phyloP scores from a whole-genome alignment of 92 coral and sea anemone genomes.

The Umimayanthus chanpuru region DNA sequence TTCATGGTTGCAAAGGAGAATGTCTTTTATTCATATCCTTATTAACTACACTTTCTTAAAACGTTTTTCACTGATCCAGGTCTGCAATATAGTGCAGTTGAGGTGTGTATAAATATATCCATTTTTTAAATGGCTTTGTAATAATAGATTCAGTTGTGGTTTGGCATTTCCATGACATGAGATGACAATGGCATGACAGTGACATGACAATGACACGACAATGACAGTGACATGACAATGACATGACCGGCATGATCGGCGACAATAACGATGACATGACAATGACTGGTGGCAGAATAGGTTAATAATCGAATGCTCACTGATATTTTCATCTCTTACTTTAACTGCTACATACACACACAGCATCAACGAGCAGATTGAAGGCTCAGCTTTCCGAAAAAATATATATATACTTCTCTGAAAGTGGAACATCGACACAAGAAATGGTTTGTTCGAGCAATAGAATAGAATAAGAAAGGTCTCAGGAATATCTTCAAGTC shows the following conservation, averaged over 20 bases:
- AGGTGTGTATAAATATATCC: background rate
- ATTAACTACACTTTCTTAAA: background rate
- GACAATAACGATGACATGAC: background rate
- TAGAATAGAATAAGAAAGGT: background rate
- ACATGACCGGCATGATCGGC: too few relatives aligned
- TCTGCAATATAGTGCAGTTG: background rate
- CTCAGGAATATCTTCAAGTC: background rate
- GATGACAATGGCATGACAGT: too few relatives aligned
- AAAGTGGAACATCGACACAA: background rate
- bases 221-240: too few relatives aligned
- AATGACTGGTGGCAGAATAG: too few relatives aligned
- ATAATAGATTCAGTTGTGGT: background rate
- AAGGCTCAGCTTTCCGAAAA: background rate
- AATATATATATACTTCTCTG: too few relatives aligned
- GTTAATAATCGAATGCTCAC: background rate
- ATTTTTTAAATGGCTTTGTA: background rate
- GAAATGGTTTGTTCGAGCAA: background rate
- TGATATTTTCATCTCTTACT: background rate
- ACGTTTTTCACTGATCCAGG: background rate
- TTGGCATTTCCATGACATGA: background rate
- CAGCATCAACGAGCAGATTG: too few relatives aligned
- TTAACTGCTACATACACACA: background rate
- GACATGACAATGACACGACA: too few relatives aligned
- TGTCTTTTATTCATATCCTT: too few relatives aligned
- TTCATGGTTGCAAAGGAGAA: background rate